A percentile compares a stretch with the other conserved stretches of the same genome.
Conservation (phyloP, 2,888 invertebrate species). For the Platycheirus rosarum region DNA sequence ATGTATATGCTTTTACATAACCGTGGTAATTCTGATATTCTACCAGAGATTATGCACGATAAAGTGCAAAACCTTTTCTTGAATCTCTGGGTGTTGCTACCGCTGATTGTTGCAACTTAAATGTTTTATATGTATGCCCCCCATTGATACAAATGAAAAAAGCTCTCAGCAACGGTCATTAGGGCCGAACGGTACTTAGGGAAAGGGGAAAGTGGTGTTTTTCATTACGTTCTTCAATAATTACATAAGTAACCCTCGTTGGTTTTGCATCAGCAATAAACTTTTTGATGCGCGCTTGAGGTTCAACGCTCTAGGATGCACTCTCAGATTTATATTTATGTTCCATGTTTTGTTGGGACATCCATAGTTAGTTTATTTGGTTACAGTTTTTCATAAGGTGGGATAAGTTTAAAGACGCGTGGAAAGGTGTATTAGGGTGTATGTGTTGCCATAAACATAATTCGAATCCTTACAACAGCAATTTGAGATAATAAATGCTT, state of each 20-base stretch:
- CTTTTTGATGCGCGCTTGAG: slow-evolving; percentile 33
- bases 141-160: background rate
- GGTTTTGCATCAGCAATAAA: slow-evolving; percentile 2
- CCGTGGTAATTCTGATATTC: slow-evolving; percentile 30
- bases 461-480: too few relatives aligned
- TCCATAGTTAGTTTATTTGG: background rate
- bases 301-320: slow-evolving; percentile 62
- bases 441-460: too few relatives aligned
- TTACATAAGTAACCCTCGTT: slow-evolving; percentile 51
- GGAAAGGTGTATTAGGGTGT: too few relatives aligned
- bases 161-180: slow-evolving; percentile 11
- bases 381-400: too few relatives aligned
- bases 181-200: background rate
- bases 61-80: slow-evolving; percentile 29
- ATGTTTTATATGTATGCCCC: background rate
- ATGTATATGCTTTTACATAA: slow-evolving; percentile 41
- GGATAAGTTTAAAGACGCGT: too few relatives aligned
- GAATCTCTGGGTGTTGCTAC: background rate
- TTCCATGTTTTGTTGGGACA: background rate
- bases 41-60: slow-evolving; percentile 43
- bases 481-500: too few relatives aligned
- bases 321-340: slow-evolving; percentile 14
- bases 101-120: background rate
- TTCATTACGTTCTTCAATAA: slow-evolving; percentile 29
- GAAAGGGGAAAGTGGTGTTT: background rate